Conservation (phyloP, 2,797 vertebrate species). For the Malacoraja senta region DNA sequence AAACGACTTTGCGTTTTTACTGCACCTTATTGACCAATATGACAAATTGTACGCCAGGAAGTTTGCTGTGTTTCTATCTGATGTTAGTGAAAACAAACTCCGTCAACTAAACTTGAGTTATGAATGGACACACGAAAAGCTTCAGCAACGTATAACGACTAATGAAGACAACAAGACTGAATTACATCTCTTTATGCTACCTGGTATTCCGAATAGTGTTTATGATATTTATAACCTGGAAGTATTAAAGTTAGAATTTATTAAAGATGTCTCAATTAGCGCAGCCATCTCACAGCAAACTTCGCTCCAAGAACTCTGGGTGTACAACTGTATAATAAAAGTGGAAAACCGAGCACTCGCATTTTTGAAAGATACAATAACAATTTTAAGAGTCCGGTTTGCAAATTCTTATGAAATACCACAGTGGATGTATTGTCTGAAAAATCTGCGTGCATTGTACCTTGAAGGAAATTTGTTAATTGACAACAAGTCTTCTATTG, state of each 20-base stretch:
- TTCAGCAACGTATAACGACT: conserved; percentile 34
- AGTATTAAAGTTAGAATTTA: conserved; percentile 40
- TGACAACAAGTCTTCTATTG: conserved; percentile 18
- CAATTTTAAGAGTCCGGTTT: conserved; percentile 40
- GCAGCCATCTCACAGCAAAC: conserved; percentile 36
- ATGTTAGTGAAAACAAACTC: conserved; percentile 40
- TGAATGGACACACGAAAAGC: conserved; percentile 40
- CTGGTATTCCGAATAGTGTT: conserved; percentile 39
- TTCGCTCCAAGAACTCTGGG: conserved; percentile 39
- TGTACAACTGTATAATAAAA: conserved; percentile 39
- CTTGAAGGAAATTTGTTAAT: conserved; percentile 36
- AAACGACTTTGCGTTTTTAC: conserved; percentile 42
- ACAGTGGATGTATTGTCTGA: conserved; percentile 40
- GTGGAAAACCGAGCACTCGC: conserved; percentile 40
- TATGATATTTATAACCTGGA: conserved; percentile 39
- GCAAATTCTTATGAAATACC: conserved; percentile 38
- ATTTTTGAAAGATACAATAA: conserved; percentile 40
- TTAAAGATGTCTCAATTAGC: conserved; percentile 39
- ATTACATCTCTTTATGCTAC: conserved; percentile 41
- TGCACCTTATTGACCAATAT: conserved; percentile 42
- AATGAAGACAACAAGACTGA: conserved; percentile 40
- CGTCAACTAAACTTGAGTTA: conserved; percentile 39
- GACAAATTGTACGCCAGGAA: conserved; percentile 40
- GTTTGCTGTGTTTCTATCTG: conserved; percentile 42
- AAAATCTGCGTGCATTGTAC: conserved; percentile 38